Evolutionary conservation across 2,797 vertebrate species (phyloP), one percentile per base, ranked within the genome.

Genomic region (Melanitta fusca): DNA sequence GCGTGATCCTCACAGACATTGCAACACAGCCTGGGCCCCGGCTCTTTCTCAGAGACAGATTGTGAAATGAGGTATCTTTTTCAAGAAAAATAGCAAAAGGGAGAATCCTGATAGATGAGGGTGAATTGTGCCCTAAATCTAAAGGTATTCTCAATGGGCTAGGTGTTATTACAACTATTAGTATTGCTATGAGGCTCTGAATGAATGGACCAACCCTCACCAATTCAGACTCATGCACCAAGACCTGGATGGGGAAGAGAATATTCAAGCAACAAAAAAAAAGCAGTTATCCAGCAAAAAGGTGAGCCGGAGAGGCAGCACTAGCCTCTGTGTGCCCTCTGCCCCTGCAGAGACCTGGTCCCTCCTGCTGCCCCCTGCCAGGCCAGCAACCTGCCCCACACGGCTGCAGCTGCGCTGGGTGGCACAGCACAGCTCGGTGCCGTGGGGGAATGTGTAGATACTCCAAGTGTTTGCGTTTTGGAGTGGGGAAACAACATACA

Each of bases 1-100:
- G 96, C 91, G 74, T 85, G 88, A 61, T 96, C 64, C 74, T 54
- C 93, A 74, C 83, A 87, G 74, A 27, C 81, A 56, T 32, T 51
- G 25, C 78, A 41, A 1, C 36, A 4, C 10, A 2, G 32, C 77
- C 77, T 12, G 45, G 11, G n/a, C 41, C 43, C 24, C 45, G 13
- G 45, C 70, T 39, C 75, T 21, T 80, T 18, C 36, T 27, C 88
- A 4, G 32, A 20, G 5, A 56, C 1, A 4, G 41, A 0, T 28
- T 16, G 49, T 18, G 43, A 91, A 56, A 73, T 1, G 1, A 38
- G 32, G 20, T 58, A 20, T 60, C 0, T 6, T 72, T 81, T 45
- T 51, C 5, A 36, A 36, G 22, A 3, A 17, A 8, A 75, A 6
- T 3, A 80, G 34, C 6, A 77, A 54, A 36, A 57, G 25, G 9